Evolutionary conservation across 2,113 vertebrate species (phyloP).

Genomic region (Lophura nycthemera): DNA sequence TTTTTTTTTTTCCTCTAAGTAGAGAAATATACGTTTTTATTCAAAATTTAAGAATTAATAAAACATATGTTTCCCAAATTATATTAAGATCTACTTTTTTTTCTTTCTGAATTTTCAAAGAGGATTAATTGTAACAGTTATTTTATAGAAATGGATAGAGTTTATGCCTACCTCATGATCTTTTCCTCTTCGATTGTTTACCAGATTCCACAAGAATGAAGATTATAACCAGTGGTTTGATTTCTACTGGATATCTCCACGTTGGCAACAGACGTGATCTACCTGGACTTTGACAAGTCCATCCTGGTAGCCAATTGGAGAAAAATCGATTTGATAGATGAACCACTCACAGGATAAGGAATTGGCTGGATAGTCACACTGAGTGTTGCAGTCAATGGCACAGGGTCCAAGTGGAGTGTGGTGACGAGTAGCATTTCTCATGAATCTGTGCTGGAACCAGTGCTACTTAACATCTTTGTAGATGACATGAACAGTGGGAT

Average conservation of each 20-base stretch:
- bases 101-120: neutral
- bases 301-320: no score
- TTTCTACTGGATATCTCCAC: neutral
- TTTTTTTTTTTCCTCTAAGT: neutral
- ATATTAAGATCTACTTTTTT: neutral
- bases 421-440: no score
- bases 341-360: no score
- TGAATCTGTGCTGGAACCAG: no score
- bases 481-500: no score
- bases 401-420: no score
- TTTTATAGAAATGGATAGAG: neutral
- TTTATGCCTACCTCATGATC: neutral
- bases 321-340: no score
- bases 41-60: neutral
- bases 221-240: rapidly evolving
- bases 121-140: neutral
- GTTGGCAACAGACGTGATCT: neutral
- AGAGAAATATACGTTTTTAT: neutral
- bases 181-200: neutral
- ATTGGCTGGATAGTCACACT: no score
- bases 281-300: no score
- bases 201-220: neutral
- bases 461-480: no score
- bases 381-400: no score
- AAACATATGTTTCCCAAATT: neutral